Evolutionary conservation across 1,140 invertebrate species (phyloP), one percentile per base, ranked within the genome.

Genomic region (Spodoptera litura): DNA sequence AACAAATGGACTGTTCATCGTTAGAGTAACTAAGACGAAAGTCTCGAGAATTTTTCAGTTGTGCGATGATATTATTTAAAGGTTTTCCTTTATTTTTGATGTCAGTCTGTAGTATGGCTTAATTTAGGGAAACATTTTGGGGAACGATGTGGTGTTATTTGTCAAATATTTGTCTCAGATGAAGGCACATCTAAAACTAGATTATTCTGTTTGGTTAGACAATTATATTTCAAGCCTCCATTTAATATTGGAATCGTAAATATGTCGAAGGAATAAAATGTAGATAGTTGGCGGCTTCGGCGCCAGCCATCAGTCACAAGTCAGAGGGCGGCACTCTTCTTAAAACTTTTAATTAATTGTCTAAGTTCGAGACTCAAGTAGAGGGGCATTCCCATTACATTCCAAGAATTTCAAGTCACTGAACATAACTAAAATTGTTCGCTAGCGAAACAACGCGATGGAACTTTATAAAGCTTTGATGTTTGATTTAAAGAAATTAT

Each of bases 271-370:
- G 74, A 64, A 77, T 59, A 27, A 55, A 64, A 15, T 35, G 66
- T 55, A 64, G 35, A 62, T 62, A 75, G 73, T 75, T 75, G 53
- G 52, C 38, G 38, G 15, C n/a, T 51, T 52, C 38, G 38, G 15
- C n/a, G 68, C 49, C 20, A 73, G 44, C 59, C 59, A 75, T 75
- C 73, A 75, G 73, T 64, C 73, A 75, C 73, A 53, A 64, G 58
- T 25, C 56, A 53, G 27, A 5, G 49, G 62, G 52, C 51, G 61
- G 52, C 31, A 20, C 61, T 64, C 77, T 83, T 83, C 83, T 85
- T 81, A 81, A 80, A 85, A 85, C 81, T 85, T 83, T 83, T 83
- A 85, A 85, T 85, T 85, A 85, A 85, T 85, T 81, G 79, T 75
- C 79, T 59, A 83, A 85, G 83, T 85, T 85, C 53, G 66, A 53